Evolutionary conservation across 2,888 invertebrate species (phyloP).

Genomic region (Agrotis puta): DNA sequence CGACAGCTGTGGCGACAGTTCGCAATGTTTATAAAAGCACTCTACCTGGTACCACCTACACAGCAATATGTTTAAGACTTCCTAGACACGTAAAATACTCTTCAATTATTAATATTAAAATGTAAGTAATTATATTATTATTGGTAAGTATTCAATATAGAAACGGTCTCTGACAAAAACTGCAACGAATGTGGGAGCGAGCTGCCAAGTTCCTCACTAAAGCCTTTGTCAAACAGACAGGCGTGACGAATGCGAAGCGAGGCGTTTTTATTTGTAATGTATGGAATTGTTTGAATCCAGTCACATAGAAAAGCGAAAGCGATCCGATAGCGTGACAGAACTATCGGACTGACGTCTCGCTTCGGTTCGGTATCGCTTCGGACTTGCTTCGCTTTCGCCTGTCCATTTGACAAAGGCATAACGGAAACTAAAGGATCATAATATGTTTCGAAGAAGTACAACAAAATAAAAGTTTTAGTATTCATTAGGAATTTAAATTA

Average conservation of each 20-base stretch:
- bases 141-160: too few species aligned
- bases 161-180: background rate
- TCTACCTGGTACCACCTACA: conserved; percentile 29
- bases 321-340: too few species aligned
- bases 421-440: background rate
- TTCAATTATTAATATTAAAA: background rate
- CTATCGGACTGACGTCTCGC: too few species aligned
- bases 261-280: too few species aligned
- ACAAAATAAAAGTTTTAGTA: background rate
- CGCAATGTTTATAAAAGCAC: conserved; percentile 30
- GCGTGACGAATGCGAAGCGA: too few species aligned
- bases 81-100: background rate
- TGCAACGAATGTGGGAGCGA: background rate
- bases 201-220: background rate
- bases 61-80: conserved; percentile 6
- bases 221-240: too few species aligned
- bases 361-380: too few species aligned
- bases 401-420: too few species aligned
- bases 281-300: too few species aligned
- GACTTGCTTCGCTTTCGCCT: too few species aligned
- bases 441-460: background rate
- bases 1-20: conserved; percentile 19
- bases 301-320: too few species aligned
- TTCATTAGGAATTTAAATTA: too few species aligned
- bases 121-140: background rate